Evolutionary conservation across 2,888 invertebrate species (phyloP).

Genomic region (Xylophagus ater): DNA sequence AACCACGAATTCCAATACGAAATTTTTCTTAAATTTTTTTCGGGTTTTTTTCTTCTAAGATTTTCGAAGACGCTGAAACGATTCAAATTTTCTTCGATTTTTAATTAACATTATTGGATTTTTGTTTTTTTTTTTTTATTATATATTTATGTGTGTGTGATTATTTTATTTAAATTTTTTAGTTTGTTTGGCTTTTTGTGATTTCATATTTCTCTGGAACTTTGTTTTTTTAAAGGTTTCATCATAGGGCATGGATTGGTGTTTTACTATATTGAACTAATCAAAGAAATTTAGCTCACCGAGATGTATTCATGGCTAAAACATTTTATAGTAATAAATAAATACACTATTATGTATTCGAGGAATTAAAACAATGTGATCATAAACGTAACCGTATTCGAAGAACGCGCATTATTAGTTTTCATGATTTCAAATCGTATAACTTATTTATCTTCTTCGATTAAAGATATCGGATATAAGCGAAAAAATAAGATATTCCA

Average conservation of each 20-base stretch:
- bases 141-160: background rate
- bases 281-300: constrained; percentile 11
- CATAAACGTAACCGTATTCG: too few species aligned
- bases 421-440: too few species aligned
- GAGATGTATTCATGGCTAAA: constrained; percentile 9
- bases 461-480: too few species aligned
- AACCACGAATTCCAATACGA: background rate
- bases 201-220: too few species aligned
- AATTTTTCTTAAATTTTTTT: background rate
- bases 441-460: too few species aligned
- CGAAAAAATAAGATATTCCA: too few species aligned
- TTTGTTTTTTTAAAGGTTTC: background rate
- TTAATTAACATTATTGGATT: constrained; percentile 4
- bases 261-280: constrained; percentile 2
- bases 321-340: too few species aligned
- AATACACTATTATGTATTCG: too few species aligned
- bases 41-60: constrained; percentile 10
- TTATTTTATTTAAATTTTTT: background rate
- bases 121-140: background rate
- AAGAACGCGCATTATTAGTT: too few species aligned
- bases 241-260: constrained; percentile 3
- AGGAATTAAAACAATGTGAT: too few species aligned
- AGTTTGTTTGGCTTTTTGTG: too few species aligned
- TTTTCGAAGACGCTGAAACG: constrained; percentile 8
- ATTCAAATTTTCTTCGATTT: constrained; percentile 6